Percentiles rank a stretch among this genome's conserved stretches.
These are phyloP conservation scores for Umimayanthus kanabou DNA, from an alignment of 92 coral and sea anemone species.

Conservation along the genomic window DNA sequence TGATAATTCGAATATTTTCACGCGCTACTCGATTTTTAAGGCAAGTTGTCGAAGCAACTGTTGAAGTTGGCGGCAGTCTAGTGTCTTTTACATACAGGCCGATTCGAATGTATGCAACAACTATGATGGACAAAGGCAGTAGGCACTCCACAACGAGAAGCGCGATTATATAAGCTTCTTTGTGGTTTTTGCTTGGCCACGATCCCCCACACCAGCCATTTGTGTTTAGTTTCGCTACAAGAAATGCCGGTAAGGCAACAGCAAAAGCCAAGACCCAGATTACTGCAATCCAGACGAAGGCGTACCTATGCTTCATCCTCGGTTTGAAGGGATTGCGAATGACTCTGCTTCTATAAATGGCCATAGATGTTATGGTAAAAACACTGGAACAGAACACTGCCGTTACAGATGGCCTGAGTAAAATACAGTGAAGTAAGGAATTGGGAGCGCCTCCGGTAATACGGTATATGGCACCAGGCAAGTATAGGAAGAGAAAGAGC, in stretches of 20 bases:
- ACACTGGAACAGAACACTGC: conserved; percentile 23
- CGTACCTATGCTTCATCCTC: conserved; percentile 28
- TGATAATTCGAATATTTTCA: conserved; percentile 23
- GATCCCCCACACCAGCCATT: conserved; percentile 7
- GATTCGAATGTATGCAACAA: conserved; percentile 30
- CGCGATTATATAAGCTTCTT: conserved; percentile 28
- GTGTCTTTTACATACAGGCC: conserved; percentile 26
- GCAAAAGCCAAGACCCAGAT: conserved; percentile 20
- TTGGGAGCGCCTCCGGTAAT: not conserved
- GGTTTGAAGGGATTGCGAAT: conserved; percentile 33
- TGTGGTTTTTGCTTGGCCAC: conserved; percentile 10
- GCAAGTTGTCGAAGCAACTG: not conserved
- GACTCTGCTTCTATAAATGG: conserved; percentile 30
- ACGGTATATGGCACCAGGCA: conserved; percentile 28
- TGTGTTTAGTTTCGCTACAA: not conserved
- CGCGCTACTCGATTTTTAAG: not conserved
- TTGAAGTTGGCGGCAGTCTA: not conserved
- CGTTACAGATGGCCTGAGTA: conserved; percentile 31
- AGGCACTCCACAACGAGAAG: conserved; percentile 26
- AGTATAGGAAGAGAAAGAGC: conserved; percentile 19
- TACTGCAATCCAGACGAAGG: conserved; percentile 13
- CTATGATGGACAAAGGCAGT: conserved; percentile 18
- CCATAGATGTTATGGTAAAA: conserved; percentile 39
- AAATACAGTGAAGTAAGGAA: conserved; percentile 4
- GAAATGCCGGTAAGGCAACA: conserved; percentile 20